phyloP scores from a whole-genome alignment of 2,113 vertebrate species.

The Labeo catla region DNA sequence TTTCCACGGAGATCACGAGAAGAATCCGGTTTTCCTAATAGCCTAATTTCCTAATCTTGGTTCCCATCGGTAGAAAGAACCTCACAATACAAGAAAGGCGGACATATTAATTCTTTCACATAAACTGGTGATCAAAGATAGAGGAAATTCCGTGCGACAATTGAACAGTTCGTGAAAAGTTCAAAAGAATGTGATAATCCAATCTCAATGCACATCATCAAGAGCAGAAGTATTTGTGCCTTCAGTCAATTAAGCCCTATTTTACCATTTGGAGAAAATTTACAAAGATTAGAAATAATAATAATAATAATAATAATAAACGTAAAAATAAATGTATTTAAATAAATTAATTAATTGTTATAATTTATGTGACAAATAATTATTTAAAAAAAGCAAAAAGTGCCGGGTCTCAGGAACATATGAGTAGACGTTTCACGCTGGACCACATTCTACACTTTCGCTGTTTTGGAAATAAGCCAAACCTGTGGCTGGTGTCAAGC shows the following conservation, averaged over 20 bases:
- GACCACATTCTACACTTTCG: conserved; percentile 61
- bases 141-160: conserved; percentile 70
- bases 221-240: conserved; percentile 54
- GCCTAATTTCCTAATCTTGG: conserved; percentile 66
- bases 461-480: conserved; percentile 69
- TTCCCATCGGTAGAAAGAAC: conserved; percentile 64
- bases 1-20: conserved; percentile 68
- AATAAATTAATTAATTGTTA: too few species aligned
- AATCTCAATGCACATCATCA: conserved; percentile 65
- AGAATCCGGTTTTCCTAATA: conserved; percentile 62
- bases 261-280: background rate
- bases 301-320: too few species aligned
- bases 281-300: too few species aligned
- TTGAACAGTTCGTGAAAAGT: conserved; percentile 64
- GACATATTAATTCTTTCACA: conserved; percentile 55
- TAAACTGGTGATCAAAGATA: conserved; percentile 73
- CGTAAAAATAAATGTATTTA: too few species aligned
- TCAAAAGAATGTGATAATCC: conserved; percentile 73
- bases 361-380: too few species aligned
- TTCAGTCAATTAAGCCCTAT: background rate
- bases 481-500: conserved; percentile 73
- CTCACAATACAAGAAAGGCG: conserved; percentile 52
- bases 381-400: background rate
- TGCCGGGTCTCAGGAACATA: background rate
- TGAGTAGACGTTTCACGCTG: conserved; percentile 50